Evolutionary conservation across 2,888 invertebrate species (phyloP), one percentile per base, ranked within the genome.

Genomic region (Lamellibrachia columna): DNA sequence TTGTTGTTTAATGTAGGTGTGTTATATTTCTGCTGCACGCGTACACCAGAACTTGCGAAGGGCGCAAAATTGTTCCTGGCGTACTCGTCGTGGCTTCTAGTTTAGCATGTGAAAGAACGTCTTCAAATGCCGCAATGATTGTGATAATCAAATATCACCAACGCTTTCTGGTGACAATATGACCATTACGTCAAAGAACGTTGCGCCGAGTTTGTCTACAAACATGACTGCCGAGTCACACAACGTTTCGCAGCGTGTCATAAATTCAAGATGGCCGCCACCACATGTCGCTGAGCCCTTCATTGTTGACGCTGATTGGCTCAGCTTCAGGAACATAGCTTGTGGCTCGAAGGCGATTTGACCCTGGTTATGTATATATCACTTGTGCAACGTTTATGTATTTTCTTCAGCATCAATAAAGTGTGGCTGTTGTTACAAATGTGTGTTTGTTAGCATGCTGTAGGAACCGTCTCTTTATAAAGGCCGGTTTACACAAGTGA

Each of bases 381-480:
- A 75, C 75, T 75, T 75, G n/a, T 75, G 75, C 75, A 75, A 75
- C 75, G 75, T 75, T 75, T 75, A 75, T 75, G 75, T 75, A 75
- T 75, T 75, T 75, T 75, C 75, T 75, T 75, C 75, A 75, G 75
- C 75, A 75, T 75, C 75, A 75, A 75, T 75, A 75, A 75, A 75
- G 75, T 22, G 75, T 75, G 75, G 75, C 22, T 75, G 75, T n/a
- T 75, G 22, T 75, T 75, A 15, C n/a, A 22, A 15, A 22, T 9
- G n/a, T 75, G 75, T 75, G 75, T 75, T 75, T 75, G n/a, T 75
- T 75, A n/a, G 22, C 15, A 75, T 75, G 15, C 6, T 75, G 22
- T 75, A n/a, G 55, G 55, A 75, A 75, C 15, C 40, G 40, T 40
- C 40, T 40, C 40, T 40, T 40, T 40, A 40, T 40, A 40, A 40